Percentiles rank a stretch among this genome's conserved stretches.
phyloP scores from a whole-genome alignment of 2,797 vertebrate genomes.

The Macrochelys suwanniensis region DNA sequence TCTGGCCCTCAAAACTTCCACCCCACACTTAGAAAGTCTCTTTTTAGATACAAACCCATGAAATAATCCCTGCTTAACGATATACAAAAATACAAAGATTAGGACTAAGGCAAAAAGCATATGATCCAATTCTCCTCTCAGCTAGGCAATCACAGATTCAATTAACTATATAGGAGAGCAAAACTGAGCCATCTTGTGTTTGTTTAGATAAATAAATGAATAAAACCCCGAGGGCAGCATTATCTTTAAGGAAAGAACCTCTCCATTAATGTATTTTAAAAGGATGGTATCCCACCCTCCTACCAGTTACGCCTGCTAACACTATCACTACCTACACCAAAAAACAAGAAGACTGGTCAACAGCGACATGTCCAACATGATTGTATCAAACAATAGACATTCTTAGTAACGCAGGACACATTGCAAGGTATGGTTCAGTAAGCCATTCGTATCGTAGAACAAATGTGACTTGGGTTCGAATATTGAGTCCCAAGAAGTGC shows the following conservation, averaged over 20 bases:
- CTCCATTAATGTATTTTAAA: rapidly evolving
- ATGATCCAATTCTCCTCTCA: background rate
- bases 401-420: background rate
- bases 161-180: background rate
- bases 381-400: background rate
- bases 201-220: background rate
- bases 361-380: background rate
- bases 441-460: background rate
- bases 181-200: background rate
- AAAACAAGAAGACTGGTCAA: background rate
- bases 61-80: background rate
- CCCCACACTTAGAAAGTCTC: conserved; percentile 17
- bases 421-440: background rate
- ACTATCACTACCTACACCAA: rapidly evolving
- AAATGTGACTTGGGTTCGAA: rapidly evolving
- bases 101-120: background rate
- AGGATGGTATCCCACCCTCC: background rate
- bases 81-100: background rate
- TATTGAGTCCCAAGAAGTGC: background rate
- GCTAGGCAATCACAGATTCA: background rate
- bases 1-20: background rate
- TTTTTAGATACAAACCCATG: conserved; percentile 49
- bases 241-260: background rate
- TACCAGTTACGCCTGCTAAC: rapidly evolving
- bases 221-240: background rate